These are phyloP conservation scores for Xanthorhoe designata DNA, from an alignment of 2,888 invertebrate genomes.

Conservation along the genomic window DNA sequence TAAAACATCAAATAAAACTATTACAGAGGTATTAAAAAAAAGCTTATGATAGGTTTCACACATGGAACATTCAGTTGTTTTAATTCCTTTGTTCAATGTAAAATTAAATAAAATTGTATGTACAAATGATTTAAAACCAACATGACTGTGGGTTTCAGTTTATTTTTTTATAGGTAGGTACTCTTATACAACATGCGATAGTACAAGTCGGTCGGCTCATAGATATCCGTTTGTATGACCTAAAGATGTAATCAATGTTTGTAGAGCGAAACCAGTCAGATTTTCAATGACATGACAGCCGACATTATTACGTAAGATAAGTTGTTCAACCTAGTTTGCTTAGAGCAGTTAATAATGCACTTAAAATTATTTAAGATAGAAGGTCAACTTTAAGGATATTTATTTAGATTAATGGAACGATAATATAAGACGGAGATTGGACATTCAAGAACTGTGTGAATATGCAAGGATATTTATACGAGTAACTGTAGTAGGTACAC, in stretches of 20 bases:
- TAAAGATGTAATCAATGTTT: not conserved
- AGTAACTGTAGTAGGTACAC: no score
- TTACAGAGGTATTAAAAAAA: no score
- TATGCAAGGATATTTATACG: no score
- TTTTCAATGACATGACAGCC: slow-evolving; percentile 35
- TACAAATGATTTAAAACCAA: no score
- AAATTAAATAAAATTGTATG: no score
- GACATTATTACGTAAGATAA: slow-evolving; percentile 14
- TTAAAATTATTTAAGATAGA: slow-evolving; percentile 4
- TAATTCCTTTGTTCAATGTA: no score
- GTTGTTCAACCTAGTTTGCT: slow-evolving; percentile 24
- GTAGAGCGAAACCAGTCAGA: slow-evolving; percentile 26
- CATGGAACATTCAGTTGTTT: no score
- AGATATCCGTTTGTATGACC: not conserved
- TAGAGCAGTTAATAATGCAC: slow-evolving; percentile 9
- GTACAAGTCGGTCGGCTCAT: not conserved
- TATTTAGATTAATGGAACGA: slow-evolving; percentile 10
- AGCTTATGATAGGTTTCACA: no score
- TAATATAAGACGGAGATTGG: not conserved
- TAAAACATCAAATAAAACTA: no score
- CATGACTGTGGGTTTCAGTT: not conserved
- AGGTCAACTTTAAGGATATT: slow-evolving; percentile 23
- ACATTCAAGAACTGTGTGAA: not conserved
- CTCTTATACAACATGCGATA: not conserved
- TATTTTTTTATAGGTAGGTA: not conserved